Percentiles rank a stretch among this genome's conserved stretches.
Evolutionary conservation across 2,113 vertebrate genomes (phyloP).

Genomic region (Phoenicopterus ruber): DNA sequence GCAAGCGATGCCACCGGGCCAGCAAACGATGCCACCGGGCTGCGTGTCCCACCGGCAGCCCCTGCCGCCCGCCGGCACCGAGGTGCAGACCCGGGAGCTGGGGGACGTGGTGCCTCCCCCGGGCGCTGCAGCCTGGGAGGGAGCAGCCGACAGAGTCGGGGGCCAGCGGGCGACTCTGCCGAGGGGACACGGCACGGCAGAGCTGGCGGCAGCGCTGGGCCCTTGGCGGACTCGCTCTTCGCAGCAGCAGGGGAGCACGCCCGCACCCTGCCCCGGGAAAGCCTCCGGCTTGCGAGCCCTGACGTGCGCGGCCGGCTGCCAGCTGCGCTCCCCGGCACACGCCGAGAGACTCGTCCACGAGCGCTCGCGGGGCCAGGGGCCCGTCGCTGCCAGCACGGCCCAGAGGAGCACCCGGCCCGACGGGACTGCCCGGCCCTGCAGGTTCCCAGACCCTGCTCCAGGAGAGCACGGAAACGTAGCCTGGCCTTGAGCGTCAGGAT

Average conservation of each 20-base stretch:
- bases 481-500: accelerated
- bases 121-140: background rate
- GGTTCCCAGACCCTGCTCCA: background rate
- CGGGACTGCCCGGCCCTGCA: background rate
- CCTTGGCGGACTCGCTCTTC: background rate
- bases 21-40: background rate
- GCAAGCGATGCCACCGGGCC: background rate
- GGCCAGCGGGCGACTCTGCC: no score
- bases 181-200: background rate
- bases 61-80: background rate
- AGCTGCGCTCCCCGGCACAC: background rate
- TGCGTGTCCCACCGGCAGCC: background rate
- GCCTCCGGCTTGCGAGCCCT: background rate
- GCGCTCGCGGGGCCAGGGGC: no score
- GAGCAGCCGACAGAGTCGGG: background rate
- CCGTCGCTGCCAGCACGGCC: background rate
- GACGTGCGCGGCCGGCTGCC: background rate
- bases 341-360: background rate
- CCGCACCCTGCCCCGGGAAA: accelerated
- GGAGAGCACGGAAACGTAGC: background rate
- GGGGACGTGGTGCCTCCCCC: no score
- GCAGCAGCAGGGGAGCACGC: background rate
- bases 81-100: background rate
- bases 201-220: background rate
- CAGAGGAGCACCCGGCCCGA: accelerated